phyloP scores from a whole-genome alignment of 2,888 invertebrate genomes.

The Zaprionus lineosus region DNA sequence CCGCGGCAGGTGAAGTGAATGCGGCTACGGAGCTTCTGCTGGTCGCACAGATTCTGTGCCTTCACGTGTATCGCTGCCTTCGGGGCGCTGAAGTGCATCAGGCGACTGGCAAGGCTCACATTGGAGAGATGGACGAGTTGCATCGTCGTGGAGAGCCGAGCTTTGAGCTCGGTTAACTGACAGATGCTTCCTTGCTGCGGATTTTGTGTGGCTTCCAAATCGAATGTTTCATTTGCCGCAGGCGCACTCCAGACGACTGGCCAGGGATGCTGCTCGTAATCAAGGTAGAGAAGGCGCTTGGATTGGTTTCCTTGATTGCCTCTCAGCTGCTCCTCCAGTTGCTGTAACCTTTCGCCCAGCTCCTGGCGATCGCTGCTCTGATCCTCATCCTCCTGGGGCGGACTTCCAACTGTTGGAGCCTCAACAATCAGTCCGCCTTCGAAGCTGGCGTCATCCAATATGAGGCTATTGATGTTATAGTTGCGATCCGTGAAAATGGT shows the following conservation, averaged over 20 bases:
- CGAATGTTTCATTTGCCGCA: conserved; percentile 13
- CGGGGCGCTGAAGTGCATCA: conserved; percentile 14
- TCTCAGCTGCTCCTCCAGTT: conserved; percentile 24
- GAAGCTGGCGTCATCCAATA: conserved; percentile 68
- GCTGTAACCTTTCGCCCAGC: conserved; percentile 6
- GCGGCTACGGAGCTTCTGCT: conserved; percentile 56
- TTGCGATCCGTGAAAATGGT: conserved; percentile 69
- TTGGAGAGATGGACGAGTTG: conserved; percentile 60
- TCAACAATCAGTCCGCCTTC: background rate
- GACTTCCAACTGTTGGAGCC: no score
- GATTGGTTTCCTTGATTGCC: conserved; percentile 14
- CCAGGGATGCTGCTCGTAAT: conserved; percentile 56
- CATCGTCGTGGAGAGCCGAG: conserved; percentile 41
- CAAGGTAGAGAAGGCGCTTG: conserved; percentile 66
- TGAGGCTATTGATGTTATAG: conserved; percentile 72
- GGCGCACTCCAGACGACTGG: conserved; percentile 51
- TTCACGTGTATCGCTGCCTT: conserved; percentile 43
- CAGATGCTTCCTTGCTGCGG: conserved; percentile 38
- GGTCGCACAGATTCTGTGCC: conserved; percentile 69
- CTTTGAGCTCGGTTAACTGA: conserved; percentile 53
- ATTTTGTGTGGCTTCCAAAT: conserved; percentile 24
- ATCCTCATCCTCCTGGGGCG: no score
- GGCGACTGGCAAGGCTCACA: conserved; percentile 33
- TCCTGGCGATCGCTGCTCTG: background rate
- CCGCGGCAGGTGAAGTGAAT: conserved; percentile 62